These are phyloP conservation scores for Clusia tigrina DNA, from an alignment of 2,888 invertebrate genomes.

Conservation along the genomic window DNA sequence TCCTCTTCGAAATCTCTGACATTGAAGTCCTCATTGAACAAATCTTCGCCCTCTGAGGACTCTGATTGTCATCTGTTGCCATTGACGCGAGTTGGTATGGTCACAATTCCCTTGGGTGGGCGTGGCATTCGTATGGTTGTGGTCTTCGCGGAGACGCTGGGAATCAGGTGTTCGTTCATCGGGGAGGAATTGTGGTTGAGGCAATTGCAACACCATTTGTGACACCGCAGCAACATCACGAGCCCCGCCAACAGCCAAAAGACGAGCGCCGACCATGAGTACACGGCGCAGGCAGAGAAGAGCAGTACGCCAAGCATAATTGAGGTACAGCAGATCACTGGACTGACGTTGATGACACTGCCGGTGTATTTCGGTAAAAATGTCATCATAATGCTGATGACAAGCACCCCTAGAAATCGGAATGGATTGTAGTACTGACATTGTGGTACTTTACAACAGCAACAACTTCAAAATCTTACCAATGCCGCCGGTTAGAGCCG, in stretches of 20 bases:
- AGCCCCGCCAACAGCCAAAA: slow-evolving; percentile 60
- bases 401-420: slow-evolving; percentile 47
- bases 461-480: slow-evolving; percentile 37
- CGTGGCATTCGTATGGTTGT: slow-evolving; percentile 60
- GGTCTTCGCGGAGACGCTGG: slow-evolving; percentile 60
- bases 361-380: slow-evolving; percentile 63
- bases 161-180: slow-evolving; percentile 56
- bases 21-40: slow-evolving; percentile 61
- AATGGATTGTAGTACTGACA: background rate
- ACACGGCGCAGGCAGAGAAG: slow-evolving; percentile 55
- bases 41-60: slow-evolving; percentile 62
- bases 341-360: slow-evolving; percentile 57
- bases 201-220: slow-evolving; percentile 62
- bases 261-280: slow-evolving; percentile 62
- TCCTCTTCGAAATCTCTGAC: slow-evolving; percentile 54
- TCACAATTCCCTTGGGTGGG: slow-evolving; percentile 55
- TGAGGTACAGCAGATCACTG: slow-evolving; percentile 55
- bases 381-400: slow-evolving; percentile 60
- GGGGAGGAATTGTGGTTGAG: slow-evolving; percentile 53
- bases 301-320: slow-evolving; percentile 54
- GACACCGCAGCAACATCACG: slow-evolving; percentile 58
- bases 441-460: background rate
- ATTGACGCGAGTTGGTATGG: slow-evolving; percentile 53
- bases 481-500: slow-evolving; percentile 53
- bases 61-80: slow-evolving; percentile 64